A percentile compares a stretch with the other conserved stretches of the same genome.
These are phyloP conservation scores for Cyprinodon brontotheroides DNA, from an alignment of 2,113 vertebrate genomes.

Conservation along the genomic window DNA sequence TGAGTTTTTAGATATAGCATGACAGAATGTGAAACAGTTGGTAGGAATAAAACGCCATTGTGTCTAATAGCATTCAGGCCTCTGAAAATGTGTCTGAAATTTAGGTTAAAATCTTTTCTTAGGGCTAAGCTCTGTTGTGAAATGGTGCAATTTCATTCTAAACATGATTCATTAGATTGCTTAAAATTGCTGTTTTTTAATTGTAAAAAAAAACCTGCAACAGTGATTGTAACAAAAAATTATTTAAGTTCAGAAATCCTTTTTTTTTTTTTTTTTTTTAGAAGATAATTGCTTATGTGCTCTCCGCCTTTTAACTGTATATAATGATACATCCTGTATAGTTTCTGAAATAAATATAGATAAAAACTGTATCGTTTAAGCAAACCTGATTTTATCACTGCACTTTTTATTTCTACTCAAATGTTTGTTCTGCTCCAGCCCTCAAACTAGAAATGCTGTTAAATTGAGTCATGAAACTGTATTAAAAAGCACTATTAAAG, in stretches of 20 bases:
- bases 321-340: neutral
- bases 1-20: neutral
- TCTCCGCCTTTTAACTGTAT: constrained; percentile 11
- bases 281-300: neutral
- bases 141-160: constrained; percentile 38
- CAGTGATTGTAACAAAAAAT: constrained; percentile 15
- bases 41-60: neutral
- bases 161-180: neutral
- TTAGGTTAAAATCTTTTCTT: neutral
- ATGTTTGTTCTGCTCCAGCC: constrained; percentile 32
- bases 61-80: neutral
- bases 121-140: neutral
- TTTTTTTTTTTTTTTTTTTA: constrained; percentile 15
- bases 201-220: neutral
- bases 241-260: constrained; percentile 14
- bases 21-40: neutral
- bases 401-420: constrained; percentile 67
- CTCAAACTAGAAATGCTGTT: constrained; percentile 32
- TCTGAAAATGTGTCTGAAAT: neutral
- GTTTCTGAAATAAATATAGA: constrained; percentile 3
- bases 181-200: constrained; percentile 5
- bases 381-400: constrained; percentile 13
- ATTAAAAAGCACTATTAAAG: neutral
- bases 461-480: neutral
- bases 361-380: constrained; percentile 1